phyloP scores from a whole-genome alignment of 2,797 vertebrate species.

The Acrossocheilus fasciatus region DNA sequence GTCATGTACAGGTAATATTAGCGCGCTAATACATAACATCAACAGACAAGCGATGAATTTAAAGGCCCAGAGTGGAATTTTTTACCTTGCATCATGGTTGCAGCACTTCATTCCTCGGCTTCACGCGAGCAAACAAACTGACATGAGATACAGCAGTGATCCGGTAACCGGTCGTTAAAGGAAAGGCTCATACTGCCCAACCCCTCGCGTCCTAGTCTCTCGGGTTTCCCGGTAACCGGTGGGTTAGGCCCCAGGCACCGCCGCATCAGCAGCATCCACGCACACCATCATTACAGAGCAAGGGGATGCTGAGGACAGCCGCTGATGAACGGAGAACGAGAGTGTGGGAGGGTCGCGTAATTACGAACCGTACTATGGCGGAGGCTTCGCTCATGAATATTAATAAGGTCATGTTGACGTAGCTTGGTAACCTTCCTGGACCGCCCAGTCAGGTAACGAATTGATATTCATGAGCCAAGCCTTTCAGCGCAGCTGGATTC shows the following conservation, averaged over 20 bases:
- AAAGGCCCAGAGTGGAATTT: slow-evolving; percentile 16
- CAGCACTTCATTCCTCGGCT: slow-evolving; percentile 83
- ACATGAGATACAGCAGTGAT: slow-evolving; percentile 62
- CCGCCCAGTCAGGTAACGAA: neutral
- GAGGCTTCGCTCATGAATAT: slow-evolving; percentile 9
- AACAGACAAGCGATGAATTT: neutral
- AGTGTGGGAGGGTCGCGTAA: slow-evolving; percentile 46
- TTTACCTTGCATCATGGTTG: slow-evolving; percentile 86
- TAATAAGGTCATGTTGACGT: slow-evolving; percentile 32
- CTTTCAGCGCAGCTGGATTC: neutral
- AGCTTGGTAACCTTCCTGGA: neutral
- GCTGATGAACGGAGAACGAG: slow-evolving; percentile 39
- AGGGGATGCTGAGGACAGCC: slow-evolving; percentile 76
- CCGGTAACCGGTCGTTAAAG: slow-evolving; percentile 41
- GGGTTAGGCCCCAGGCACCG: slow-evolving; percentile 71
- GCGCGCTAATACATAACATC: neutral
- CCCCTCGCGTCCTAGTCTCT: neutral
- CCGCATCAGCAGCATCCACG: slow-evolving; percentile 65
- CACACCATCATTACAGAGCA: slow-evolving; percentile 75
- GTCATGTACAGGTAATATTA: neutral
- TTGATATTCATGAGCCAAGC: slow-evolving; percentile 15
- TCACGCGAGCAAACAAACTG: slow-evolving; percentile 55
- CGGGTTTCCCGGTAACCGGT: slow-evolving; percentile 54
- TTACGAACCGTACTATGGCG: slow-evolving; percentile 28
- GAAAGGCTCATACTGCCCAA: slow-evolving; percentile 51